Base-by-base conservation (phyloP, 2,113 vertebrate species). In the Odocoileus virginianus region DNA sequence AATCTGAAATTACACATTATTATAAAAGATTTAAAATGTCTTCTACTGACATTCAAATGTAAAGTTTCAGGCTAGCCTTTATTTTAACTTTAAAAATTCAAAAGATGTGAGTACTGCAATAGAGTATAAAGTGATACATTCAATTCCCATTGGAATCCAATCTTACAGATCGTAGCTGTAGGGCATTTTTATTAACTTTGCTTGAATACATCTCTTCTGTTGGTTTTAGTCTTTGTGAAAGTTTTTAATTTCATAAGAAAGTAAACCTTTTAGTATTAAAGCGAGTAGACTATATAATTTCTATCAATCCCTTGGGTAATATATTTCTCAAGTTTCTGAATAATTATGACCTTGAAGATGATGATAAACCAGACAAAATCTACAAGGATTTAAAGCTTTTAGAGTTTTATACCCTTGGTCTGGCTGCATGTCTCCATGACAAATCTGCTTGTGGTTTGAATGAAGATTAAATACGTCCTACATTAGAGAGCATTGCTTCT, bases 181-280 rank as follows among this genome's bases (percentile, higher is more conserved):
- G 90, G 96, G 88, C 94, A 97, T 74, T 97, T 96, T 96, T 97
- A 98, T 96, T 98, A 97, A 96, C 81, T 96, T 95, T 45, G 30
- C 40, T 91, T 60, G 36, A 95, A 94, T 91, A 89, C n/a, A 91
- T 96, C 85, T 54, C 82, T 98, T 96, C 50, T 95, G 95, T 94
- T 97, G 57, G 23, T 92, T 98, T 98, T 84, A 95, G 90, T 92
- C 88, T 97, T 96, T 95, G 58, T 92, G 90, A 94, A 79, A 97
- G 21, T 98, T 98, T 96, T 89, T 97, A 96, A 96, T 98, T 97
- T 97, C 55, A 82, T 92, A 97, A 85, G 94, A 90, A 94, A 94
- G 88, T 96, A 95, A 96, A 97, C 50, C 95, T 92, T 95, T 97
- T 87, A 94, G 91, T 94, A 96, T 97, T 96, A 96, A 97, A 97